Evolutionary conservation across 2,888 invertebrate species (phyloP).

Genomic region (Sarcophaga caerulescens): DNA sequence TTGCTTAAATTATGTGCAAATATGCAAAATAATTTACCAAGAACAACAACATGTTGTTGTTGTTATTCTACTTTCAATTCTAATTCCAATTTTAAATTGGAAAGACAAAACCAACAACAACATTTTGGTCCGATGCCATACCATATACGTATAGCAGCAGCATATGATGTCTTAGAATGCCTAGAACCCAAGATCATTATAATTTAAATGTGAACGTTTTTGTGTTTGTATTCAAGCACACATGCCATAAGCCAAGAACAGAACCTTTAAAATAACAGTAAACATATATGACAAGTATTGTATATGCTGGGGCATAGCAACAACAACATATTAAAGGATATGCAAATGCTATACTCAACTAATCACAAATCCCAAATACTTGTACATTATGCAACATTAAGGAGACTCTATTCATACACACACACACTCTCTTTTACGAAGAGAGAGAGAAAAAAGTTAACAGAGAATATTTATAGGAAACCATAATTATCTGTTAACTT

Average conservation of each 20-base stretch:
- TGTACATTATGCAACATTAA: slow-evolving; percentile 26
- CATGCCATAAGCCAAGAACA: too few relatives aligned
- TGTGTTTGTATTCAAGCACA: too few relatives aligned
- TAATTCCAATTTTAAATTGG: slow-evolving; percentile 8
- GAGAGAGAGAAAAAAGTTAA: not conserved
- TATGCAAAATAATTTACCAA: slow-evolving; percentile 9
- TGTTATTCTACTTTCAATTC: not conserved
- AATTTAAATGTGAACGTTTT: slow-evolving; percentile 39
- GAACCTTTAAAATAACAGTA: not conserved
- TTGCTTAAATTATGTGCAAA: slow-evolving; percentile 31
- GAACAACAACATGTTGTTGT: not conserved
- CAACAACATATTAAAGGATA: not conserved
- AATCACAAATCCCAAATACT: slow-evolving; percentile 8
- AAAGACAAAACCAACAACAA: slow-evolving; percentile 34
- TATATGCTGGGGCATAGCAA: not conserved
- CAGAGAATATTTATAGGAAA: slow-evolving; percentile 49
- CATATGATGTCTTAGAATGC: slow-evolving; percentile 17
- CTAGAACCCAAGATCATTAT: slow-evolving; percentile 31
- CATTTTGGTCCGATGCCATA: slow-evolving; percentile 19
- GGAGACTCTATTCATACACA: slow-evolving; percentile 28
- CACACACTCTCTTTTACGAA: too few relatives aligned
- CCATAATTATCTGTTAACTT: slow-evolving; percentile 58
- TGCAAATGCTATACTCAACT: not conserved
- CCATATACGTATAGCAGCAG: not conserved
- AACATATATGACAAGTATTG: not conserved